These are phyloP conservation scores for Emydura subglobosa DNA, from an alignment of 2,113 vertebrate genomes.

Conservation along the genomic window DNA sequence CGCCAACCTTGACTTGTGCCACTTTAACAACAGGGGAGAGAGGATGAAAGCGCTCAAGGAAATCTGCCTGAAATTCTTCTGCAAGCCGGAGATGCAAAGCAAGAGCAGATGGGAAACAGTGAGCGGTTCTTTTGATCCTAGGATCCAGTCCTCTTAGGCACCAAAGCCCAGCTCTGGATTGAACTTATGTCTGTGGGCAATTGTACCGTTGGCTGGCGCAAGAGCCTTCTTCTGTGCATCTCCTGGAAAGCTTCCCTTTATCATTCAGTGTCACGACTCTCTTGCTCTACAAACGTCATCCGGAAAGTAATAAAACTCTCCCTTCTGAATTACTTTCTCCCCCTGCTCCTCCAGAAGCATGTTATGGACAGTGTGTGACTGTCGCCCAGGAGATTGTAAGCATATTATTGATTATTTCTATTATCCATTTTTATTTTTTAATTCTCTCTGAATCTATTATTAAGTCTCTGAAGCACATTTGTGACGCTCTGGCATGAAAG, in stretches of 20 bases:
- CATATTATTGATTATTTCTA: conserved; percentile 62
- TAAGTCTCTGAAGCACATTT: conserved; percentile 52
- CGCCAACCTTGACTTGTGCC: neutral
- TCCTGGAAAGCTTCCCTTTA: neutral
- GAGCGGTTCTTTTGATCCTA: neutral
- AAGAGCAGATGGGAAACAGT: neutral
- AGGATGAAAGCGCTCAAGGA: neutral
- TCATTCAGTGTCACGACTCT: neutral
- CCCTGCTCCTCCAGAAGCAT: neutral
- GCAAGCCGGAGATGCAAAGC: neutral
- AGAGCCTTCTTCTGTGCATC: neutral
- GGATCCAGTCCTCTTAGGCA: neutral
- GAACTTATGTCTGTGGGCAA: neutral
- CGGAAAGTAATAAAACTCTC: neutral
- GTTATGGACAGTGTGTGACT: neutral
- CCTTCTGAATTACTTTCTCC: neutral
- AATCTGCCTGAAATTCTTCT: neutral
- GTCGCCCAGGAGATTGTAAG: conserved; percentile 15
- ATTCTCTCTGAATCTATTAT: conserved; percentile 53
- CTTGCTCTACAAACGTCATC: neutral
- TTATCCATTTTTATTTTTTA: conserved; percentile 54
- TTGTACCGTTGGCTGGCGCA: neutral
- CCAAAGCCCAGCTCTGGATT: neutral
- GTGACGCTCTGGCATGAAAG: conserved; percentile 56
- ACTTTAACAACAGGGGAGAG: neutral